phyloP scores from a whole-genome alignment of 1,140 invertebrate species.

The Penaeus indicus region DNA sequence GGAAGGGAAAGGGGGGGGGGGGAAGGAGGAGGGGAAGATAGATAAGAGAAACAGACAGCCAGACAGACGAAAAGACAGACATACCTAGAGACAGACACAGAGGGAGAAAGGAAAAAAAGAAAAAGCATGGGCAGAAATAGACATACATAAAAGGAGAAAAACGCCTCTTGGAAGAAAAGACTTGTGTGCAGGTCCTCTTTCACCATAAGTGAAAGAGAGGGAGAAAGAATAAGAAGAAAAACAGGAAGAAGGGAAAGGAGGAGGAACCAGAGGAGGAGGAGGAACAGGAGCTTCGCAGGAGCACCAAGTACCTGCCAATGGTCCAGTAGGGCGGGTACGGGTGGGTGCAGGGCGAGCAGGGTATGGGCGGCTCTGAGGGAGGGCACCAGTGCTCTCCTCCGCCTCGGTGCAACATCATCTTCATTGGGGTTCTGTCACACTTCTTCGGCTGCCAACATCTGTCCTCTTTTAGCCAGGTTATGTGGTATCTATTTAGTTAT shows the following conservation, averaged over 20 bases:
- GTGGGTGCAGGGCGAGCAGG: constrained; percentile 55
- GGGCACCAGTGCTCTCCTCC: constrained; percentile 55
- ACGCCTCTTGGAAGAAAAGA: too few relatives aligned
- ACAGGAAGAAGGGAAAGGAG: not conserved
- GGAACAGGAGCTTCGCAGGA: not conserved
- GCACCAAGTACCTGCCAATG: constrained; percentile 48
- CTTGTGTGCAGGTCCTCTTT: too few relatives aligned
- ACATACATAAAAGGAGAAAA: too few relatives aligned
- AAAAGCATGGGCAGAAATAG: too few relatives aligned
- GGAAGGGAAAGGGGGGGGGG: not conserved
- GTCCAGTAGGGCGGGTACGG: constrained; percentile 59
- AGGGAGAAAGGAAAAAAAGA: too few relatives aligned
- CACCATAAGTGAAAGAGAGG: not conserved
- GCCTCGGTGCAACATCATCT: constrained; percentile 50
- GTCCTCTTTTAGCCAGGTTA: not conserved
- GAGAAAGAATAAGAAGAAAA: not conserved
- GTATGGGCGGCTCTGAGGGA: constrained; percentile 46
- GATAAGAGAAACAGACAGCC: not conserved
- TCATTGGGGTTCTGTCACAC: constrained; percentile 1
- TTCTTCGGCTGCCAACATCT: not conserved
- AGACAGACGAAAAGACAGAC: too few relatives aligned
- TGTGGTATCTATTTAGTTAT: not conserved
- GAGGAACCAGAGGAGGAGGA: not conserved
- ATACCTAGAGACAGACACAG: too few relatives aligned
- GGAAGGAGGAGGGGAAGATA: not conserved